These are phyloP conservation scores for Fragum sueziense DNA, from an alignment of 2,888 invertebrate genomes.

Conservation along the genomic window DNA sequence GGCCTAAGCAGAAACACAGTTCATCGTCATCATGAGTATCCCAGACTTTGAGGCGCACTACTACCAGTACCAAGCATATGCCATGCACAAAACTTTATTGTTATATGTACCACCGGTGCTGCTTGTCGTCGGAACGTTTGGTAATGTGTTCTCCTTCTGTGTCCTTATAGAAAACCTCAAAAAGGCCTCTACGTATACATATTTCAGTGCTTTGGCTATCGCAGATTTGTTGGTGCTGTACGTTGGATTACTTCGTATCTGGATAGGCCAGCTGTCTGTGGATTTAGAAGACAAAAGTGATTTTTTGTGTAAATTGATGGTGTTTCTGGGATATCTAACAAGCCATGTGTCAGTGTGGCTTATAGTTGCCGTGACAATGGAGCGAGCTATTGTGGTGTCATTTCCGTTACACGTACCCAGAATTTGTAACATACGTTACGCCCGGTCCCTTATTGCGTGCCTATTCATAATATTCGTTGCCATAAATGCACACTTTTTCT, in stretches of 20 bases:
- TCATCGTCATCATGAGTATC: constrained; percentile 17
- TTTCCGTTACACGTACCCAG: constrained; percentile 70
- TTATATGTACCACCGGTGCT: constrained; percentile 77
- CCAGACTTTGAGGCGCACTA: constrained; percentile 26
- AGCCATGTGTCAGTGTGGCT: constrained; percentile 80
- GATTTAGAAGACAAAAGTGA: constrained; percentile 70
- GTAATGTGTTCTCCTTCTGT: constrained; percentile 78
- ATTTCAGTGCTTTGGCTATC: constrained; percentile 76
- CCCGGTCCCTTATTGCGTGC: constrained; percentile 62
- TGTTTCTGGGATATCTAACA: constrained; percentile 73
- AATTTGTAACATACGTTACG: constrained; percentile 67
- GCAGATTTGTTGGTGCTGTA: constrained; percentile 78
- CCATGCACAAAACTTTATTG: constrained; percentile 67
- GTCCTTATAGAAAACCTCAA: constrained; percentile 76
- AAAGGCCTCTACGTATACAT: constrained; percentile 78
- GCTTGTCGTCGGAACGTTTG: constrained; percentile 78
- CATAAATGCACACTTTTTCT: constrained; percentile 72
- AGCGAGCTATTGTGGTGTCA: constrained; percentile 74
- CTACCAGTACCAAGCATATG: constrained; percentile 39
- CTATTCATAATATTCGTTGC: constrained; percentile 57
- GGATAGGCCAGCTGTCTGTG: constrained; percentile 76
- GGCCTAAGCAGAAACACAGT: too few species aligned
- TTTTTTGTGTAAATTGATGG: constrained; percentile 74
- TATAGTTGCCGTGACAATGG: constrained; percentile 68
- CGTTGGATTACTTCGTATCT: constrained; percentile 75